Evolutionary conservation across 2,113 vertebrate genomes (phyloP).

Genomic region (Mobula hypostoma): DNA sequence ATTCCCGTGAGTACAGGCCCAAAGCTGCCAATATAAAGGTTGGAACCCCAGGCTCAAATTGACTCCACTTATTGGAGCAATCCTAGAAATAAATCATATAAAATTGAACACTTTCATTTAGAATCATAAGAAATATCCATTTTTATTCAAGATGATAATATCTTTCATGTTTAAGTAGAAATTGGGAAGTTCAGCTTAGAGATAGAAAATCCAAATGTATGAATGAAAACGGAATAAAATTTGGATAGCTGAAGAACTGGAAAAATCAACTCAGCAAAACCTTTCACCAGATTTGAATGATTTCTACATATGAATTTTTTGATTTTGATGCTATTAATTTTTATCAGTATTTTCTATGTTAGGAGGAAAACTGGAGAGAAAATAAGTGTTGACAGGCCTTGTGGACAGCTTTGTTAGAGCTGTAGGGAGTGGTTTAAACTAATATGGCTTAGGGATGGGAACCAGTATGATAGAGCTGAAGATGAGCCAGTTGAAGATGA

Average conservation of each 20-base stretch:
- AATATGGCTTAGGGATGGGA: too few species aligned
- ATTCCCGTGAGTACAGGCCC: too few species aligned
- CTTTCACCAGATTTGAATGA: background rate
- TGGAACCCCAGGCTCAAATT: too few species aligned
- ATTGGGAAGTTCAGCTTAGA: background rate
- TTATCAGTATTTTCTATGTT: background rate
- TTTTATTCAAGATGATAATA: background rate
- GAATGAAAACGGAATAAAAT: background rate
- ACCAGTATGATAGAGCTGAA: too few species aligned
- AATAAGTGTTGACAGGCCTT: background rate
- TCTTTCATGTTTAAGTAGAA: background rate
- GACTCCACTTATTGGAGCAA: background rate
- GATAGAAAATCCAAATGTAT: background rate
- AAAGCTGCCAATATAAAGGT: too few species aligned
- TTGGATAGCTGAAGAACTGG: background rate
- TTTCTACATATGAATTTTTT: background rate
- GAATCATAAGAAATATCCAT: background rate
- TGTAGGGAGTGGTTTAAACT: too few species aligned
- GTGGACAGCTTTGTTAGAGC: too few species aligned
- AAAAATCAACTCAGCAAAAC: background rate
- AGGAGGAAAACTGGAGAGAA: background rate
- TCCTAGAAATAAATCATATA: background rate
- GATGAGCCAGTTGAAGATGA: too few species aligned
- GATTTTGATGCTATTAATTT: background rate
- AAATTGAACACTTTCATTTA: background rate